Evolutionary conservation across 2,113 vertebrate species (phyloP).

Genomic region (Antidorcas marsupialis): DNA sequence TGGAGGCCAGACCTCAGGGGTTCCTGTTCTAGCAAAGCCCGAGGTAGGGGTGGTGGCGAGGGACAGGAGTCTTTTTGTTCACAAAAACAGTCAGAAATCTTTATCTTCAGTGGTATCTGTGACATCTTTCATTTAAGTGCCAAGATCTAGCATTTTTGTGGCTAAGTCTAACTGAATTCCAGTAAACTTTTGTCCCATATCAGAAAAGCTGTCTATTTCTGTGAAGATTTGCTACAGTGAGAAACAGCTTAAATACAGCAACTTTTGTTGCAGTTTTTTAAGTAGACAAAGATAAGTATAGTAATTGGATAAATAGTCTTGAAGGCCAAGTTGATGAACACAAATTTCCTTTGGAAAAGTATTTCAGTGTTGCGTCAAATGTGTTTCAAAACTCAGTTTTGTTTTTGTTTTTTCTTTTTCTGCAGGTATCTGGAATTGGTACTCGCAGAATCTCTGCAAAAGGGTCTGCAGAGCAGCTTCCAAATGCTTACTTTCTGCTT

Average conservation of each 20-base stretch:
- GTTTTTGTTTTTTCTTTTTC: background rate
- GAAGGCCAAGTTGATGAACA: background rate
- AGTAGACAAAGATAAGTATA: background rate
- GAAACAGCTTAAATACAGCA: background rate
- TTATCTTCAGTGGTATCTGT: background rate
- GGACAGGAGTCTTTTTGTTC: background rate
- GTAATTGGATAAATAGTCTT: background rate
- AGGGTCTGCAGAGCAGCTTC: slow-evolving; percentile 82
- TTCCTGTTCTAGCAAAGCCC: background rate
- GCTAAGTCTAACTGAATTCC: background rate
- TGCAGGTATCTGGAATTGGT: slow-evolving; percentile 93
- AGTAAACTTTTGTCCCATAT: background rate
- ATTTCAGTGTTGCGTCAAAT: background rate
- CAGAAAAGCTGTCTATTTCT: background rate
- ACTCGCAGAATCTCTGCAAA: slow-evolving; percentile 79
- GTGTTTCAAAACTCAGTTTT: background rate
- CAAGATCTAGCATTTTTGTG: background rate
- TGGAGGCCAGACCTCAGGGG: background rate
- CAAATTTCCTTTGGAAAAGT: background rate
- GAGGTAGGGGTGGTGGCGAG: accelerated
- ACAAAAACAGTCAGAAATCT: background rate
- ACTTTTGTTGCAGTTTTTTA: background rate
- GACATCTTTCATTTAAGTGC: background rate
- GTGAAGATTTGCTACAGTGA: background rate
- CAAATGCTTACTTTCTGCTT: slow-evolving; percentile 85